phyloP scores from a whole-genome alignment of 2,797 vertebrate genomes.

The Holocentrus rufus region DNA sequence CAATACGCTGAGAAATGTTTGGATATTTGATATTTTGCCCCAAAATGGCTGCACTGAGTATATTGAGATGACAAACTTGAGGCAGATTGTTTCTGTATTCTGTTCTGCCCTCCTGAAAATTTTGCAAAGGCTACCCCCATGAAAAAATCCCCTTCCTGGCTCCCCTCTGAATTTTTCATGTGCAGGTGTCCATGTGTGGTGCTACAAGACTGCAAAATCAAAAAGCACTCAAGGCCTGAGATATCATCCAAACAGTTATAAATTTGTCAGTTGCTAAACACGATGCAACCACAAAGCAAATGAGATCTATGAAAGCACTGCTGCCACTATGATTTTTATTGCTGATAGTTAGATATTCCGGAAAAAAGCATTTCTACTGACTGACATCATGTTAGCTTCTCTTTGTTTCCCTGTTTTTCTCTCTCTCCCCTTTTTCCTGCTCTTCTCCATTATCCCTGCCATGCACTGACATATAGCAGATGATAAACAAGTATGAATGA shows the following conservation, averaged over 20 bases:
- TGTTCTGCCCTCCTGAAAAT: neutral
- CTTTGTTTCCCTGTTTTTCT: neutral
- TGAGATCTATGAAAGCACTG: neutral
- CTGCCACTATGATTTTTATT: conserved; percentile 7
- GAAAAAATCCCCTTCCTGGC: conserved; percentile 5
- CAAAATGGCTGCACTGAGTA: conserved; percentile 36
- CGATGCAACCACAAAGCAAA: conserved; percentile 18
- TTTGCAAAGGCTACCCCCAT: neutral
- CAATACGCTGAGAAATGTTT: conserved; percentile 48
- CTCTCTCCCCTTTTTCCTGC: neutral
- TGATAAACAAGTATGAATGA: conserved; percentile 11
- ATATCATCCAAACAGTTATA: conserved; percentile 23
- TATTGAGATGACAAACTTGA: conserved; percentile 26
- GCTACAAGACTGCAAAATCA: neutral
- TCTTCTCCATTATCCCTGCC: neutral
- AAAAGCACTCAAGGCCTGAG: neutral
- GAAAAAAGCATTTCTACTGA: neutral
- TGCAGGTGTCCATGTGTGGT: neutral
- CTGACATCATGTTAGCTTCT: conserved; percentile 1
- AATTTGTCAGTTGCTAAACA: conserved; percentile 20
- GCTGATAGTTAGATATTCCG: neutral
- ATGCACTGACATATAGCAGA: neutral
- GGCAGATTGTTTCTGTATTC: conserved; percentile 12
- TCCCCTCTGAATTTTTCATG: conserved; percentile 9
- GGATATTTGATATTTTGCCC: conserved; percentile 43